phyloP scores from a whole-genome alignment of 2,797 vertebrate species.

The Kryptolebias ocellatus region DNA sequence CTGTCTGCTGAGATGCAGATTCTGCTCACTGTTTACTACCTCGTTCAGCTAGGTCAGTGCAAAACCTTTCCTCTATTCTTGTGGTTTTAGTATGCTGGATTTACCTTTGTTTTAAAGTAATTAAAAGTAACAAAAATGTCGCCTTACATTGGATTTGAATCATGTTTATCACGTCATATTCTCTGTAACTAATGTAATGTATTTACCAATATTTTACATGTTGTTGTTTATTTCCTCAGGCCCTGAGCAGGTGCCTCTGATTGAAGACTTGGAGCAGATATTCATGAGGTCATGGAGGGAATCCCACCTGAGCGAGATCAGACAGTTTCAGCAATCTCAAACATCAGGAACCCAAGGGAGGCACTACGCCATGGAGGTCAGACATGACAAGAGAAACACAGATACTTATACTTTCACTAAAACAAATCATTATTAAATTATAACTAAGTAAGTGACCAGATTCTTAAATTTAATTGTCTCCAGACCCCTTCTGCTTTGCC shows the following conservation, averaged over 20 bases:
- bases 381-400: constrained; percentile 1
- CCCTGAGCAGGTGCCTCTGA: constrained; percentile 93
- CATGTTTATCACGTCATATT: no score
- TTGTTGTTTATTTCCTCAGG: constrained; percentile 56
- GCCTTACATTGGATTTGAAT: neutral
- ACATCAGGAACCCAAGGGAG: constrained; percentile 74
- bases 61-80: neutral
- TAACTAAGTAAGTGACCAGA: constrained; percentile 8
- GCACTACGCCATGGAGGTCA: constrained; percentile 72
- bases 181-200: no score
- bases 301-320: constrained; percentile 92
- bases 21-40: constrained; percentile 96
- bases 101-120: neutral
- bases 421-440: constrained; percentile 5
- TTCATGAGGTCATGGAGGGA: constrained; percentile 97
- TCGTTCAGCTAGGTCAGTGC: constrained; percentile 94
- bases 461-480: constrained; percentile 4
- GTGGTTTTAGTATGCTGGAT: neutral
- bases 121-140: neutral
- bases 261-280: constrained; percentile 97
- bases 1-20: constrained; percentile 97
- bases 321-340: constrained; percentile 90
- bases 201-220: no score
- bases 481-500: constrained; percentile 70
- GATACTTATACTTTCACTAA: neutral